Evolutionary conservation across 1,140 invertebrate genomes (phyloP).

Genomic region (Theocolax elegans): DNA sequence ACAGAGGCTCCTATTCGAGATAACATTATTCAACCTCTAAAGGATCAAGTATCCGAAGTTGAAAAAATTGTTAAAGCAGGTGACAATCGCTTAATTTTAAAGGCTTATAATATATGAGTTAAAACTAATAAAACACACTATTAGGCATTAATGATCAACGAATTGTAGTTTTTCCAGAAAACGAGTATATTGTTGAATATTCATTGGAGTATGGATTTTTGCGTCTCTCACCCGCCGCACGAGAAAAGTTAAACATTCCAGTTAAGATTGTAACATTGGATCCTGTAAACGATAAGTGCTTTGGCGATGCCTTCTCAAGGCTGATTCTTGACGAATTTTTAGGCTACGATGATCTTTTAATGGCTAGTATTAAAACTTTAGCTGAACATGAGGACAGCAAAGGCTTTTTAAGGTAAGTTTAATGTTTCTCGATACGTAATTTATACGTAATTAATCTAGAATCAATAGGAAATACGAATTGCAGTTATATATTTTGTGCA

Average conservation of each 20-base stretch:
- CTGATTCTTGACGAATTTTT: constrained; percentile 92
- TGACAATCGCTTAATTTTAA: constrained; percentile 45
- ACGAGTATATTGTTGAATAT: constrained; percentile 98
- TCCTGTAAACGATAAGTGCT: constrained; percentile 88
- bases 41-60: constrained; percentile 62
- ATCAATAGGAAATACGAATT: not conserved
- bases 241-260: constrained; percentile 89
- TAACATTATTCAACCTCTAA: constrained; percentile 57
- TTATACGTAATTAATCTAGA: not conserved
- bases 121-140: not conserved
- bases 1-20: constrained; percentile 48
- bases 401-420: constrained; percentile 84
- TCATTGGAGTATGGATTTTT: constrained; percentile 97
- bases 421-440: constrained; percentile 12
- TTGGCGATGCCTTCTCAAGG: constrained; percentile 91
- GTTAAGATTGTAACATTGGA: constrained; percentile 93
- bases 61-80: constrained; percentile 65
- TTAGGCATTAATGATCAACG: constrained; percentile 27
- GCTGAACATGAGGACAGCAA: constrained; percentile 97
- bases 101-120: not conserved
- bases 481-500: too few relatives aligned
- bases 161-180: constrained; percentile 79
- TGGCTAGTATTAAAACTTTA: constrained; percentile 94
- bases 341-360: constrained; percentile 96
- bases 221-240: constrained; percentile 84